A percentile compares a stretch with the other conserved stretches of the same genome.
Conservation (phyloP, 2,797 vertebrate genomes). For the Cossypha niveicapilla region DNA sequence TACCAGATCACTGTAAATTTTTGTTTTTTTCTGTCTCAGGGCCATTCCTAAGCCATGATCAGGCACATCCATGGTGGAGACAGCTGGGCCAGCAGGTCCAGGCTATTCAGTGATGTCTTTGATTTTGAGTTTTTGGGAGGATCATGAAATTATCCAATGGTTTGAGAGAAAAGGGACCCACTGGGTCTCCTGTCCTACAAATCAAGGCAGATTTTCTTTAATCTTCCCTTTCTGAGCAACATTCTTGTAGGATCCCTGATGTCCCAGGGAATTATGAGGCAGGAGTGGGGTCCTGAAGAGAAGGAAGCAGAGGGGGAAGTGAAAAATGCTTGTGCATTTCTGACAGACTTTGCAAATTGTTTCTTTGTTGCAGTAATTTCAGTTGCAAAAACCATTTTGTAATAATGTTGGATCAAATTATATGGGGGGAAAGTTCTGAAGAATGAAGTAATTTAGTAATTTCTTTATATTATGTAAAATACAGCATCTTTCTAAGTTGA, state of each 20-base stretch:
- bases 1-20: not conserved
- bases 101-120: not conserved
- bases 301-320: not conserved
- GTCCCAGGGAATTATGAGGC: not conserved
- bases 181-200: not conserved
- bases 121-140: not conserved
- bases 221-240: not conserved
- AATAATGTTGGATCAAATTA: not conserved
- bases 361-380: not conserved
- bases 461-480: not conserved
- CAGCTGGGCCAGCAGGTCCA: not conserved
- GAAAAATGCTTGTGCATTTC: not conserved
- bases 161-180: not conserved
- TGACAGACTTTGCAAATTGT: not conserved
- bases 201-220: not conserved
- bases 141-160: not conserved
- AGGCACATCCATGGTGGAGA: fast-evolving
- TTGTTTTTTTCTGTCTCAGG: not conserved
- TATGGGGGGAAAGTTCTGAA: not conserved
- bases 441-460: not conserved
- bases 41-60: not conserved
- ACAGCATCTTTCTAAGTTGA: not conserved
- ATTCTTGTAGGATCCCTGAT: too few relatives aligned
- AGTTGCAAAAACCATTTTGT: not conserved
- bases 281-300: not conserved